phyloP scores from a whole-genome alignment of 2,113 vertebrate species.

The Caretta caretta region DNA sequence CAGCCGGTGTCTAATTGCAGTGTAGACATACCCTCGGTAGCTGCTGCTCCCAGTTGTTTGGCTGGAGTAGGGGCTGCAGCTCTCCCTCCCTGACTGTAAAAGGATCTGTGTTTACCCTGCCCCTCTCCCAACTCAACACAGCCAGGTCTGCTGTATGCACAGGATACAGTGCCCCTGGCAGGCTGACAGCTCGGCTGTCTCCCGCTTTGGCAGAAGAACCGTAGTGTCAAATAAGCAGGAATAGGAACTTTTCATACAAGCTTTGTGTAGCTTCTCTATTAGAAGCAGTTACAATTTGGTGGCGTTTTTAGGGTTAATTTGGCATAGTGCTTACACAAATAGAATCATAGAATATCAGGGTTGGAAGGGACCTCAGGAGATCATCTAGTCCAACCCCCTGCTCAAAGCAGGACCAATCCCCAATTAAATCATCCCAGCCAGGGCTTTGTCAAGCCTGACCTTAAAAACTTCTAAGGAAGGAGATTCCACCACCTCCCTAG shows the following conservation, averaged over 20 bases:
- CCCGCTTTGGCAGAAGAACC: neutral
- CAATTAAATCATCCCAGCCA: too few species aligned
- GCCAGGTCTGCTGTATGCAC: neutral
- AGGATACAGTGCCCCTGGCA: neutral
- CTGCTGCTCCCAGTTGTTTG: neutral
- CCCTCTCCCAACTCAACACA: neutral
- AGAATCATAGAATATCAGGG: too few species aligned
- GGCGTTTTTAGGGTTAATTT: neutral
- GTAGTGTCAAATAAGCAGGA: neutral
- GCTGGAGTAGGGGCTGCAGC: neutral
- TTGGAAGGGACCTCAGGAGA: too few species aligned
- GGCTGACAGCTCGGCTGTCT: neutral
- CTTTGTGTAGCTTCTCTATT: neutral
- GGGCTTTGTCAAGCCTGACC: too few species aligned
- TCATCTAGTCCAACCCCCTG: too few species aligned
- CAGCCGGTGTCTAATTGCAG: neutral
- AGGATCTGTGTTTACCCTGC: neutral
- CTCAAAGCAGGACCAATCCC: too few species aligned
- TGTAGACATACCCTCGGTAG: neutral
- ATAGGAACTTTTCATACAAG: neutral
- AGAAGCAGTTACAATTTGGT: neutral
- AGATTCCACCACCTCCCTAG: too few species aligned
- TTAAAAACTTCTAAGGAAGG: too few species aligned
- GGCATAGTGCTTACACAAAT: neutral
- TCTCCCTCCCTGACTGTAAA: neutral